These are phyloP conservation scores for Zelleria hepariella DNA, from an alignment of 2,888 invertebrate genomes.

Conservation along the genomic window DNA sequence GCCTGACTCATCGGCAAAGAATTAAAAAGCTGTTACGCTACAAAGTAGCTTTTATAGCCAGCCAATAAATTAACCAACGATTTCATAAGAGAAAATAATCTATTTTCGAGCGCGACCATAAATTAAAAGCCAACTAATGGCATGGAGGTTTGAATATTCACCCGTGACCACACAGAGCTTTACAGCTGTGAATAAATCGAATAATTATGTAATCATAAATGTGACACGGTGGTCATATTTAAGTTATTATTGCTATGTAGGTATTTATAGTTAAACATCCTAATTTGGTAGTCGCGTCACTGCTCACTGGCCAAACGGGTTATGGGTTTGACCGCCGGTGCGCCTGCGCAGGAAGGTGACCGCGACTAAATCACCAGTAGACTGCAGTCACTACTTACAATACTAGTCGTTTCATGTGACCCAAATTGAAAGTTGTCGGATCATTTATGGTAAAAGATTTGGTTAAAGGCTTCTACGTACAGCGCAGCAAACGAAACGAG, in stretches of 20 bases:
- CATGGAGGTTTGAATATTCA: not conserved
- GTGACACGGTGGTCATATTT: slow-evolving; percentile 10
- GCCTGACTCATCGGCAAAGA: not conserved
- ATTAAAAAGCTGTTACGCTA: not conserved
- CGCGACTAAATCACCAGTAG: not conserved
- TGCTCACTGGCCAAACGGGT: slow-evolving; percentile 6
- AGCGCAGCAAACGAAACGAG: too few relatives aligned
- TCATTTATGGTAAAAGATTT: too few relatives aligned
- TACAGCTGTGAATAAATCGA: slow-evolving; percentile 1
- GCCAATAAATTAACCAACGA: not conserved
- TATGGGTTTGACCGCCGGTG: slow-evolving; percentile 3
- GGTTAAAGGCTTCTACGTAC: too few relatives aligned
- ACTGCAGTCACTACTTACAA: not conserved
- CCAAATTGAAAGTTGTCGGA: not conserved
- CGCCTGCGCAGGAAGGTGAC: slow-evolving; percentile 3
- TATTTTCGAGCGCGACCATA: not conserved
- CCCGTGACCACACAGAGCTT: slow-evolving; percentile 5
- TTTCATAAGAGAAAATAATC: not conserved
- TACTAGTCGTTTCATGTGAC: not conserved
- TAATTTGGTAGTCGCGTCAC: slow-evolving; percentile 18
- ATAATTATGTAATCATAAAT: slow-evolving; percentile 7
- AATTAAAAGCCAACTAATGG: not conserved
- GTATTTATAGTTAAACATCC: slow-evolving; percentile 14
- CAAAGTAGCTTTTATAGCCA: not conserved
- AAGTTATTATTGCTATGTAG: slow-evolving; percentile 9